Conservation (phyloP, 2,113 vertebrate species). For the Heloderma charlesbogerti region DNA sequence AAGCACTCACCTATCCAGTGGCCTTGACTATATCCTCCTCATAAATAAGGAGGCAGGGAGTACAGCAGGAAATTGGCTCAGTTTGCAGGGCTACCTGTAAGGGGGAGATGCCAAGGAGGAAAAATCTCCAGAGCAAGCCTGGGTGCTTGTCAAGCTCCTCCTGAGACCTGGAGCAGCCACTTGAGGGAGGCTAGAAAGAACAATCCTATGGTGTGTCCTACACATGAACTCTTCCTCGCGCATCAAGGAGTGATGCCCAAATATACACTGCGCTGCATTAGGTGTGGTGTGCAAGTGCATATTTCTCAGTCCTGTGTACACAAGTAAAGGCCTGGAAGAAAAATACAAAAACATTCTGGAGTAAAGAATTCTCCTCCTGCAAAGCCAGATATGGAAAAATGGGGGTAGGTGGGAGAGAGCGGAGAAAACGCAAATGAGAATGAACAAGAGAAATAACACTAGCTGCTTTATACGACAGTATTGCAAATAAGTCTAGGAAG, state of each 20-base stretch:
- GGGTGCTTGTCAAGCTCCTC: neutral
- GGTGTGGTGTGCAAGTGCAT: neutral
- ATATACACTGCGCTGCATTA: neutral
- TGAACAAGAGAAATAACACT: neutral
- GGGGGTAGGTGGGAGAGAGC: neutral
- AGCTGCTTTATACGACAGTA: neutral
- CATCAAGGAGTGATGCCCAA: neutral
- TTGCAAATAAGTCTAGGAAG: neutral
- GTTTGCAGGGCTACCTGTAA: neutral
- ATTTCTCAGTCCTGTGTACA: neutral
- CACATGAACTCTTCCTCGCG: too few species aligned
- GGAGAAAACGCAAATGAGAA: neutral
- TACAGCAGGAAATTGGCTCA: neutral
- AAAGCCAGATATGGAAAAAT: neutral
- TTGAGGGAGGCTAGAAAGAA: neutral
- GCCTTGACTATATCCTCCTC: neutral
- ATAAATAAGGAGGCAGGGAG: neutral
- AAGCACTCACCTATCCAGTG: neutral
- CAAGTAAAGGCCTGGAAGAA: neutral
- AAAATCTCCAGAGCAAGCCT: neutral
- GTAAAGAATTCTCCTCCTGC: neutral
- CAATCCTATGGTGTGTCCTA: too few species aligned
- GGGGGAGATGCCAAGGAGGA: neutral
- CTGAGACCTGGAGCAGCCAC: neutral
- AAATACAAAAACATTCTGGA: neutral